Evolutionary conservation across 2,797 vertebrate species (phyloP).

Genomic region (Enteromius trimaculatus): DNA sequence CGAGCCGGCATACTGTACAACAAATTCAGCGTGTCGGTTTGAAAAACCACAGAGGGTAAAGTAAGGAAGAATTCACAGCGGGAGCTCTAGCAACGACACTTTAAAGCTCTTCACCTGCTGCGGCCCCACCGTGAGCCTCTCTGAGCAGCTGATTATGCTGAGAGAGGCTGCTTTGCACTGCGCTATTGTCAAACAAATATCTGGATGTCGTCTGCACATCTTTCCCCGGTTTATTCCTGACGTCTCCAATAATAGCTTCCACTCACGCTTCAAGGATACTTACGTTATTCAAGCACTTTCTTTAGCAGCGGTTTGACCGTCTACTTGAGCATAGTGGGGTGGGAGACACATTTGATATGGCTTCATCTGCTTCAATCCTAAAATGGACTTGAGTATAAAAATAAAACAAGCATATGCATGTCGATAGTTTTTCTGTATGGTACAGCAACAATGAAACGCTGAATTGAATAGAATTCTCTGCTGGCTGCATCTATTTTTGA

Average conservation of each 20-base stretch:
- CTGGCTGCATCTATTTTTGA: background rate
- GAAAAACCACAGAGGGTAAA: background rate
- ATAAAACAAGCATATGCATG: slow-evolving; percentile 14
- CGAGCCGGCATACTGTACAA: background rate
- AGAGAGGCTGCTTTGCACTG: slow-evolving; percentile 31
- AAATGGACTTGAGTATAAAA: slow-evolving; percentile 7
- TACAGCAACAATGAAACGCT: background rate
- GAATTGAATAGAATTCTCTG: background rate
- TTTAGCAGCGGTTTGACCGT: slow-evolving; percentile 18
- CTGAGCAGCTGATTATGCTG: slow-evolving; percentile 40
- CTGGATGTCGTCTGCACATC: slow-evolving; percentile 32
- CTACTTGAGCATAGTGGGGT: background rate
- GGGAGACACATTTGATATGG: background rate
- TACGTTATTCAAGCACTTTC: slow-evolving; percentile 11
- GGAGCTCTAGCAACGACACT: slow-evolving; percentile 30
- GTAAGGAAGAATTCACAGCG: slow-evolving; percentile 19
- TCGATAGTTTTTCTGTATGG: background rate
- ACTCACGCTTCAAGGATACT: slow-evolving; percentile 6
- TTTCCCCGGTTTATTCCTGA: slow-evolving; percentile 44
- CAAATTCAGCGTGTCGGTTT: slow-evolving; percentile 2
- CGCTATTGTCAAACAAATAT: slow-evolving; percentile 39
- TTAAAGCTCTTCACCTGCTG: slow-evolving; percentile 51
- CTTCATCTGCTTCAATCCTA: background rate
- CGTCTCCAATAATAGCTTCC: slow-evolving; percentile 32
- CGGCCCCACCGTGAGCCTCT: slow-evolving; percentile 22